Conservation (phyloP, 2,113 vertebrate species). For the Thunnus maccoyii region DNA sequence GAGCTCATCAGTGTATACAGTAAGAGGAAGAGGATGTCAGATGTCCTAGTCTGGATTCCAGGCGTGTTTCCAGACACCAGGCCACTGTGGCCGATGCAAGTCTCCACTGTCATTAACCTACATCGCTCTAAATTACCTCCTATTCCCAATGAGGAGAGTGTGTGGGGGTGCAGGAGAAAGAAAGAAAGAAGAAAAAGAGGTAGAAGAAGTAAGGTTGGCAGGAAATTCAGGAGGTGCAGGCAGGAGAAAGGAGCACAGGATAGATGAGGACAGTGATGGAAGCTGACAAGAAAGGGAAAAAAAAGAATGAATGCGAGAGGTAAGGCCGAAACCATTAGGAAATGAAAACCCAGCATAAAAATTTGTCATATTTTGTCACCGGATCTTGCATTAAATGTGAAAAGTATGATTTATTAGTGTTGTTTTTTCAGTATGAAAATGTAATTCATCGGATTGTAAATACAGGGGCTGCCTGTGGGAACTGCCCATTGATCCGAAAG, state of each 20-base stretch:
- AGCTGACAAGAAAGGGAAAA: slow-evolving; percentile 60
- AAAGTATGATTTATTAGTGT: slow-evolving; percentile 75
- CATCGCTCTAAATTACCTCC: slow-evolving; percentile 77
- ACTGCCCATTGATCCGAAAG: too few species aligned
- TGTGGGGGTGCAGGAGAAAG: slow-evolving; percentile 12
- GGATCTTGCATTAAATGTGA: slow-evolving; percentile 68
- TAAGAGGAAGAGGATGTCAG: slow-evolving; percentile 61
- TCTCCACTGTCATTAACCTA: slow-evolving; percentile 83
- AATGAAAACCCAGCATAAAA: slow-evolving; percentile 73
- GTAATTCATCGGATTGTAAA: slow-evolving; percentile 68
- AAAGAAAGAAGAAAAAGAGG: slow-evolving; percentile 5
- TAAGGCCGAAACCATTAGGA: slow-evolving; percentile 65
- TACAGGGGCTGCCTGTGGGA: neutral
- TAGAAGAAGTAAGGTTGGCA: slow-evolving; percentile 33
- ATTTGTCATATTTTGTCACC: slow-evolving; percentile 74
- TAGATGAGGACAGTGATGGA: slow-evolving; percentile 65
- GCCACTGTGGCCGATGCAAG: slow-evolving; percentile 62
- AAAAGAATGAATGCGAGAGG: slow-evolving; percentile 48
- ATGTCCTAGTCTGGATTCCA: slow-evolving; percentile 72
- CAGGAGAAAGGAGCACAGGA: slow-evolving; percentile 48
- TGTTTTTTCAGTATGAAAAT: slow-evolving; percentile 68
- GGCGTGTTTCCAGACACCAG: slow-evolving; percentile 66
- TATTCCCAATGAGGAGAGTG: slow-evolving; percentile 70
- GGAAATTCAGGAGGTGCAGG: slow-evolving; percentile 43
- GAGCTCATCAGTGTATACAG: slow-evolving; percentile 50